These are phyloP conservation scores for Perizoma affinitatum DNA, from an alignment of 2,888 invertebrate species.

Conservation along the genomic window DNA sequence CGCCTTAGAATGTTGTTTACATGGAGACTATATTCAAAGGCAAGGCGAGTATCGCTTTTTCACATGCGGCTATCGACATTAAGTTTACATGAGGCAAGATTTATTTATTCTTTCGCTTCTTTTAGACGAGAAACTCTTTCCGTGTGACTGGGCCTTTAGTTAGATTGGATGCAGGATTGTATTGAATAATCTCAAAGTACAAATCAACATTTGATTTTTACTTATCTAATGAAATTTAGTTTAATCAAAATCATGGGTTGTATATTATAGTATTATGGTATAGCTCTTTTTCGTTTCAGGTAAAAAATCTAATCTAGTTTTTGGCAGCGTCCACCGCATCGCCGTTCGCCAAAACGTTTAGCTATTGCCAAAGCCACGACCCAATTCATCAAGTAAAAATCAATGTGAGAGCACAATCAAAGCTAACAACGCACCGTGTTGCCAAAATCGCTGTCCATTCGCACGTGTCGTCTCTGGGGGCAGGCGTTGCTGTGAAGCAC, in stretches of 20 bases:
- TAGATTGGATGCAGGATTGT: conserved; percentile 20
- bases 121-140: no score
- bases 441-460: conserved; percentile 35
- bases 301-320: conserved; percentile 29
- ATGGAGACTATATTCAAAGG: no score
- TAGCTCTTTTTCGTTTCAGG: conserved; percentile 12
- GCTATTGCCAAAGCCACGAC: conserved; percentile 29
- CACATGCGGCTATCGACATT: no score
- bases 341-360: conserved; percentile 31
- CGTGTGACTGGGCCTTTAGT: conserved; percentile 1
- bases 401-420: conserved; percentile 41
- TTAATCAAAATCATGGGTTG: no score
- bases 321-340: conserved; percentile 27
- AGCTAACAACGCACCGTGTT: conserved; percentile 39
- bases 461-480: conserved; percentile 36
- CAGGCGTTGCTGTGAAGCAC: conserved; percentile 22
- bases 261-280: no score
- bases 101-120: no score
- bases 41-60: no score
- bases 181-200: background rate
- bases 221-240: no score
- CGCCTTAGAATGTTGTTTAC: no score
- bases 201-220: no score
- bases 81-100: no score
- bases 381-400: conserved; percentile 33